phyloP scores from a whole-genome alignment of 2,113 vertebrate species.

The Perccottus glenii region DNA sequence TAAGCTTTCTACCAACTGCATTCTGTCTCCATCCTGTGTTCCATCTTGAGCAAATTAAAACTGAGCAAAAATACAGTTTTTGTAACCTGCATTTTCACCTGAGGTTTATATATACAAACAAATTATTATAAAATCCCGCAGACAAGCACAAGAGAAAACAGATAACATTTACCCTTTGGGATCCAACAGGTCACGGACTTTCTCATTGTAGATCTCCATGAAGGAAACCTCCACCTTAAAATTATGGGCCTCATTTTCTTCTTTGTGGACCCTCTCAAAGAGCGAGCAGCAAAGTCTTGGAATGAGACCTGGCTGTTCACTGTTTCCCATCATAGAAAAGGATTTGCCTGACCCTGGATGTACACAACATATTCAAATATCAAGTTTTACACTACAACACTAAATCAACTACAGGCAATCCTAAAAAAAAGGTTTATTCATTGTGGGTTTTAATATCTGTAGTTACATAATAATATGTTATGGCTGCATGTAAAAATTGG shows the following conservation, averaged over 20 bases:
- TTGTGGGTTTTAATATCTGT: too few relatives aligned
- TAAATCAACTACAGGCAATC: too few relatives aligned
- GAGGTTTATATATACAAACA: constrained; percentile 3
- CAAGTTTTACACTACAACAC: too few relatives aligned
- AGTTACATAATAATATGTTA: neutral
- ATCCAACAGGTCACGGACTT: constrained; percentile 96
- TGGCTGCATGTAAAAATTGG: neutral
- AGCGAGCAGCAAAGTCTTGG: constrained; percentile 96
- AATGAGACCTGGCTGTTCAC: constrained; percentile 94
- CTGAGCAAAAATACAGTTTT: constrained; percentile 20
- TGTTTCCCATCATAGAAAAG: constrained; percentile 99
- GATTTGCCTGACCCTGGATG: constrained; percentile 95
- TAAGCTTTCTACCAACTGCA: constrained; percentile 53
- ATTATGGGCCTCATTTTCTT: constrained; percentile 86
- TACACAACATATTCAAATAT: constrained; percentile 29
- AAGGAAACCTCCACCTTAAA: constrained; percentile 98
- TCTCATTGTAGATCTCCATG: constrained; percentile 99
- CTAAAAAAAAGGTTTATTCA: too few relatives aligned
- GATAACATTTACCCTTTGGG: constrained; percentile 92
- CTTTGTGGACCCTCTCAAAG: constrained; percentile 91
- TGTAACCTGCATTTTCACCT: constrained; percentile 10
- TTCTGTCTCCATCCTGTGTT: constrained; percentile 30
- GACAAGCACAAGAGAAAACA: neutral
- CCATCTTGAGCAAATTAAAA: constrained; percentile 21
- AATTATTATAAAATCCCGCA: constrained; percentile 2